A percentile compares a stretch with the other conserved stretches of the same genome.
Conservation (phyloP, 2,888 invertebrate species). For the Tipula lateralis region DNA sequence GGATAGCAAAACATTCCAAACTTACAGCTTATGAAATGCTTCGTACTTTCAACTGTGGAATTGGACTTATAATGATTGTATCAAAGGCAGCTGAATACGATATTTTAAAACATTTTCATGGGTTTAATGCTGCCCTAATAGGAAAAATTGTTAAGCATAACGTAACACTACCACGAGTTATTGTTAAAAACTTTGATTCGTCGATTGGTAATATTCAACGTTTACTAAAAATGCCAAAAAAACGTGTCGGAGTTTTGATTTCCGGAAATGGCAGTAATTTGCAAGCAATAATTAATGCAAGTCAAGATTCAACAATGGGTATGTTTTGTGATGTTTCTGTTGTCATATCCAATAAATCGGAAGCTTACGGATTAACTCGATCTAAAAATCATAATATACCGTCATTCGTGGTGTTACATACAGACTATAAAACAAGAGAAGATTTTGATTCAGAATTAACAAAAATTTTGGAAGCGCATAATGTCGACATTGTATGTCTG, state of each 20-base stretch:
- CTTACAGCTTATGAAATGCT: constrained; percentile 79
- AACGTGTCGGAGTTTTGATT: constrained; percentile 73
- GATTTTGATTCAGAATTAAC: constrained; percentile 77
- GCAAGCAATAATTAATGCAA: constrained; percentile 79
- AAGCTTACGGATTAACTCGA: constrained; percentile 72
- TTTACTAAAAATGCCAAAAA: constrained; percentile 47
- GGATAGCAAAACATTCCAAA: constrained; percentile 70
- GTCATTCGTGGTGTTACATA: constrained; percentile 68
- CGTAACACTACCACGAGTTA: constrained; percentile 56
- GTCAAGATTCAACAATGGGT: constrained; percentile 59
- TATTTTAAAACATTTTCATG: constrained; percentile 42
- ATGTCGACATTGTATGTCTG: constrained; percentile 83
- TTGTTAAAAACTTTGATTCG: constrained; percentile 65
- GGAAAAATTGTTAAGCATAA: constrained; percentile 57
- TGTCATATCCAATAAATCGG: constrained; percentile 81
- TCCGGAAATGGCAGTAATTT: constrained; percentile 82
- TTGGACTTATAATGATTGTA: constrained; percentile 82
- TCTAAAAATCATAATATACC: constrained; percentile 64
- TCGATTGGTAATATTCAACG: constrained; percentile 58
- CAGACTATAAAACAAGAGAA: constrained; percentile 64
- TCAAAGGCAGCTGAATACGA: constrained; percentile 56
- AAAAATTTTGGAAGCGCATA: constrained; percentile 57
- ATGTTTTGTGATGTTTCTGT: constrained; percentile 75
- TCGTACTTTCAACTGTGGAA: constrained; percentile 91
- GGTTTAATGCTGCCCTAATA: constrained; percentile 58